phyloP scores from a whole-genome alignment of 2,888 invertebrate species.

The Lordiphosa andalusiaca region DNA sequence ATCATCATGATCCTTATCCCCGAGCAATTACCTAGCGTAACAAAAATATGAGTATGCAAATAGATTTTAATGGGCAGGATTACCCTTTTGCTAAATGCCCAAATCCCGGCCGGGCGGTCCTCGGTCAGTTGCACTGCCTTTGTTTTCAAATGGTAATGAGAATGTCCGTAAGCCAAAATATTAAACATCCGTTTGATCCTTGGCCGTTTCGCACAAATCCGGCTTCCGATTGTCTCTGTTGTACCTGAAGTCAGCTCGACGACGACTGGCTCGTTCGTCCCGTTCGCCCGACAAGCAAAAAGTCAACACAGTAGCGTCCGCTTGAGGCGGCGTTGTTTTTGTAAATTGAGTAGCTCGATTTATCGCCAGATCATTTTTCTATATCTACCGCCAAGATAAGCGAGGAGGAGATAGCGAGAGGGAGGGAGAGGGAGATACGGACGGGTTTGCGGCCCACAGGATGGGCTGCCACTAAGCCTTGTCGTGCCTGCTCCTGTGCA shows the following conservation, averaged over 20 bases:
- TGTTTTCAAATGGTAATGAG: constrained; percentile 75
- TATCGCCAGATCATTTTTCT: constrained; percentile 72
- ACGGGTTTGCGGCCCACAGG: constrained; percentile 59
- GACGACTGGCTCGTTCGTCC: not conserved
- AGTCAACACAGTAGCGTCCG: constrained; percentile 64
- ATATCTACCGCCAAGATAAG: constrained; percentile 68
- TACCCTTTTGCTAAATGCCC: constrained; percentile 70
- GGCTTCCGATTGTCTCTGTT: constrained; percentile 63
- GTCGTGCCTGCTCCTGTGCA: constrained; percentile 29
- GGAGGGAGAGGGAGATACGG: constrained; percentile 8
- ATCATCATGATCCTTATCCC: constrained; percentile 71
- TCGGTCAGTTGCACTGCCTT: constrained; percentile 25
- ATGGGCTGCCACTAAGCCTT: constrained; percentile 37
- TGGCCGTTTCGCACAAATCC: constrained; percentile 46
- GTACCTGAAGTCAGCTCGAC: constrained; percentile 55
- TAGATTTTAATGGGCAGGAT: constrained; percentile 78
- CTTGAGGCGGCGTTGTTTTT: constrained; percentile 51
- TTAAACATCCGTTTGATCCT: constrained; percentile 70
- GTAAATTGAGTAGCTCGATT: constrained; percentile 69
- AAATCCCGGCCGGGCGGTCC: constrained; percentile 56
- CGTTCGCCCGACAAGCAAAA: constrained; percentile 47
- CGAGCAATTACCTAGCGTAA: constrained; percentile 77
- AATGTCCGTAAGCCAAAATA: constrained; percentile 79
- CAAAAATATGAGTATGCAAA: constrained; percentile 76
- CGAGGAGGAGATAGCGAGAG: constrained; percentile 11